phyloP scores from a whole-genome alignment of 2,888 invertebrate genomes.

The Drosophila paramelanica region DNA sequence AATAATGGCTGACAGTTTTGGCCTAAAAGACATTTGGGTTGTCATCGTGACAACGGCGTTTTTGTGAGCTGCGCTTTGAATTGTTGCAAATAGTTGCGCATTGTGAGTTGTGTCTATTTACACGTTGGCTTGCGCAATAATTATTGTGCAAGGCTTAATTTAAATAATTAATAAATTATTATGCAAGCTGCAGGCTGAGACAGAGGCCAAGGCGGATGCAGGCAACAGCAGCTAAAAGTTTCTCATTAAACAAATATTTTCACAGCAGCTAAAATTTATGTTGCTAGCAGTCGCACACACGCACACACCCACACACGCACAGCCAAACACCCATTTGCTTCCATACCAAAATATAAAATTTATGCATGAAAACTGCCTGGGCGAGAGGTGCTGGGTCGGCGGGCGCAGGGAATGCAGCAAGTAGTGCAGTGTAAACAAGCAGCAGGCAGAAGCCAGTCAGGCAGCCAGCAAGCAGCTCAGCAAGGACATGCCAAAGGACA shows the following conservation, averaged over 20 bases:
- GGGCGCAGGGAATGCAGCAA: slow-evolving; percentile 50
- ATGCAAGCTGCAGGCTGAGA: slow-evolving; percentile 32
- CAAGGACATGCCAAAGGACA: slow-evolving; percentile 82
- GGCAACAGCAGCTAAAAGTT: slow-evolving; percentile 73
- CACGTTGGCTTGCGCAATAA: slow-evolving; percentile 45
- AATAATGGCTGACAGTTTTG: slow-evolving; percentile 29
- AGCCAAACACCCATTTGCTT: slow-evolving; percentile 8
- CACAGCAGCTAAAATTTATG: slow-evolving; percentile 81
- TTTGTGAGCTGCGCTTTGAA: slow-evolving; percentile 15
- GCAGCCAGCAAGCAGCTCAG: slow-evolving; percentile 36
- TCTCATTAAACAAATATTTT: slow-evolving; percentile 82
- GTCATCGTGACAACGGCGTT: slow-evolving; percentile 16
- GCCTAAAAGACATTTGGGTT: slow-evolving; percentile 10
- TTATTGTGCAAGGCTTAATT: slow-evolving; percentile 65
- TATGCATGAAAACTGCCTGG: slow-evolving; percentile 53
- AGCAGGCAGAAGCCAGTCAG: slow-evolving; percentile 30
- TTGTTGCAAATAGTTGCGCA: slow-evolving; percentile 32
- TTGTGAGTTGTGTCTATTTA: slow-evolving; percentile 31
- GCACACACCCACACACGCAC: slow-evolving; percentile 20
- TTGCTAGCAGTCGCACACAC: slow-evolving; percentile 37
- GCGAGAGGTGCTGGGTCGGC: slow-evolving; percentile 2
- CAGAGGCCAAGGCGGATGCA: slow-evolving; percentile 26
- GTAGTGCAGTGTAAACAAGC: slow-evolving; percentile 75
- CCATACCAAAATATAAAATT: slow-evolving; percentile 65
- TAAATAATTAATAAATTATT: slow-evolving; percentile 80